Conservation (phyloP, 2,797 vertebrate species). For the Graptemys geographica region DNA sequence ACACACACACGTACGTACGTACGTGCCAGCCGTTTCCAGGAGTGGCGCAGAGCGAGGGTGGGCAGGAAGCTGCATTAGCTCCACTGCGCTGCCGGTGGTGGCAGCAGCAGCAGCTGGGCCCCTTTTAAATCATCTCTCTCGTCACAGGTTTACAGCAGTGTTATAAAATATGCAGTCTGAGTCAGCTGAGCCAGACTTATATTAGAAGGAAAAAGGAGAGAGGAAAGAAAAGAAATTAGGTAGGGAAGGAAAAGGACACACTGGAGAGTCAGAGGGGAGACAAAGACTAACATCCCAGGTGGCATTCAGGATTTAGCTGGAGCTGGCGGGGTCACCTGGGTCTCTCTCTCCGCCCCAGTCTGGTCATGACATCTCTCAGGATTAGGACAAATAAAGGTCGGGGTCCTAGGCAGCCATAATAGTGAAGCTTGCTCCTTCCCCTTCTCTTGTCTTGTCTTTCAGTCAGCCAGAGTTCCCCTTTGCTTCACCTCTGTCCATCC, state of each 20-base stretch:
- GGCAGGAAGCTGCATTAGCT: too few species aligned
- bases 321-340: background rate
- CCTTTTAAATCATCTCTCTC: too few species aligned
- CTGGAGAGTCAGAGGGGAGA: background rate
- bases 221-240: background rate
- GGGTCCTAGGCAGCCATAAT: background rate
- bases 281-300: background rate
- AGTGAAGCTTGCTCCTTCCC: background rate
- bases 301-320: background rate
- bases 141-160: too few species aligned
- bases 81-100: too few species aligned
- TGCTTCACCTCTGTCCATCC: background rate
- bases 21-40: accelerated
- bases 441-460: background rate
- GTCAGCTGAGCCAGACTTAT: background rate
- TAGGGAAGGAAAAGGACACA: background rate
- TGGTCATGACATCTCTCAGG: background rate
- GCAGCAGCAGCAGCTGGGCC: too few species aligned
- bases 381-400: background rate
- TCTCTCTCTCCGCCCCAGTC: background rate
- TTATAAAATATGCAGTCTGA: background rate
- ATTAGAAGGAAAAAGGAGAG: background rate
- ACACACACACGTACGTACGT: accelerated
- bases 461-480: background rate
- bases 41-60: too few species aligned